Evolutionary conservation across 2,888 invertebrate genomes (phyloP).

Genomic region (Xestia rhomboidea): DNA sequence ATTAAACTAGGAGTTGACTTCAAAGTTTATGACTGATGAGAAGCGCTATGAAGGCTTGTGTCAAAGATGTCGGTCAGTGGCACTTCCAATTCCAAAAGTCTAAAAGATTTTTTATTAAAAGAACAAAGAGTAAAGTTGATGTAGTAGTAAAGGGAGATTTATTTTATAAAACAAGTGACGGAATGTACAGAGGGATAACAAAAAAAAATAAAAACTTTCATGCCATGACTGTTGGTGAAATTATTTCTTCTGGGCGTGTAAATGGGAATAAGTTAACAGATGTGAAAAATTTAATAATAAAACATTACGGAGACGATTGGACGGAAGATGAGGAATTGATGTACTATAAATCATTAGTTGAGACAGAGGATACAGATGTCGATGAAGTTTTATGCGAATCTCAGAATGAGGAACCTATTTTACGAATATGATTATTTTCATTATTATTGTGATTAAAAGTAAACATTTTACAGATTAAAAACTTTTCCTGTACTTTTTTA

Average conservation of each 20-base stretch:
- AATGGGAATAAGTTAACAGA: slow-evolving; percentile 37
- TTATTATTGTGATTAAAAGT: slow-evolving; percentile 20
- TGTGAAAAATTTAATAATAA: slow-evolving; percentile 41
- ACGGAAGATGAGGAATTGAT: slow-evolving; percentile 33
- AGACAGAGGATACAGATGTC: slow-evolving; percentile 25
- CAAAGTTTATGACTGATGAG: slow-evolving; percentile 58
- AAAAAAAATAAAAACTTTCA: slow-evolving; percentile 36
- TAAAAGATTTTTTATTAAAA: slow-evolving; percentile 40
- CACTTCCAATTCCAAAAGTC: slow-evolving; percentile 42
- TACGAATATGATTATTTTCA: slow-evolving; percentile 26
- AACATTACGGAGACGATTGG: slow-evolving; percentile 40
- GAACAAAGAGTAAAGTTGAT: slow-evolving; percentile 37
- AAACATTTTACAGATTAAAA: too few species aligned
- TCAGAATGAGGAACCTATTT: slow-evolving; percentile 27
- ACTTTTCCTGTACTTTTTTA: too few species aligned
- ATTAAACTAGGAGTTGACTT: slow-evolving; percentile 27
- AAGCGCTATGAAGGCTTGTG: slow-evolving; percentile 39
- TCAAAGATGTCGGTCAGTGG: slow-evolving; percentile 56
- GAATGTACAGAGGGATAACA: slow-evolving; percentile 34
- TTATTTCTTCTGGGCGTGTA: slow-evolving; percentile 32
- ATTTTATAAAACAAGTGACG: slow-evolving; percentile 32
- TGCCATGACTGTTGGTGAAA: slow-evolving; percentile 29
- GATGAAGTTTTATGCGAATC: slow-evolving; percentile 23
- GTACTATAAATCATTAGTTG: slow-evolving; percentile 37
- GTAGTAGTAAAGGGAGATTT: slow-evolving; percentile 41